These are phyloP conservation scores for Hirudinaria manillensis DNA, from an alignment of 2,888 invertebrate genomes.

Conservation along the genomic window DNA sequence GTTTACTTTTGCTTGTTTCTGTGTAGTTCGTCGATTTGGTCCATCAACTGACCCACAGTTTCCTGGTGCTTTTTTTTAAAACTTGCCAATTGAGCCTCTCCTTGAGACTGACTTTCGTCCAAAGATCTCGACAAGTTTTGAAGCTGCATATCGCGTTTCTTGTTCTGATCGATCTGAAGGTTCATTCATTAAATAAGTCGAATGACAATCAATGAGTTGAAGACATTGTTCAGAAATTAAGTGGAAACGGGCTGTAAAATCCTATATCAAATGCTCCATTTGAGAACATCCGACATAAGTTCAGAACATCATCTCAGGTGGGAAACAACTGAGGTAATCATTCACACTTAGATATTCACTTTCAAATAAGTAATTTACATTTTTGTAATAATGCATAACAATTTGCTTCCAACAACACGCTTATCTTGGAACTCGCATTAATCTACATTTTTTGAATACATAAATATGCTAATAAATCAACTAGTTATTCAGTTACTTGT, in stretches of 20 bases:
- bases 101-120: conserved; percentile 97
- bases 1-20: conserved; percentile 77
- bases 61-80: conserved; percentile 99
- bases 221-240: neutral
- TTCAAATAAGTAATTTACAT: too few species aligned
- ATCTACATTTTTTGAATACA: too few species aligned
- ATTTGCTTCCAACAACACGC: too few species aligned
- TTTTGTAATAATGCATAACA: too few species aligned
- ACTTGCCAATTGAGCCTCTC: conserved; percentile 89
- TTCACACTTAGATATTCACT: too few species aligned
- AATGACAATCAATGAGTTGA: neutral
- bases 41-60: conserved; percentile 96
- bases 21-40: conserved; percentile 98
- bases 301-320: too few species aligned
- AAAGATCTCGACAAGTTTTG: conserved; percentile 92
- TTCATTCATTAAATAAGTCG: neutral
- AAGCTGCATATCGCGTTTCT: conserved; percentile 98
- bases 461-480: too few species aligned
- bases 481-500: conserved; percentile 23
- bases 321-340: too few species aligned
- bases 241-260: too few species aligned
- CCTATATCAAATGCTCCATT: neutral
- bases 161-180: conserved; percentile 82
- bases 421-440: too few species aligned
- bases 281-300: too few species aligned